Conservation (phyloP, 2,888 invertebrate species). For the Hypselothyrea guttata region DNA sequence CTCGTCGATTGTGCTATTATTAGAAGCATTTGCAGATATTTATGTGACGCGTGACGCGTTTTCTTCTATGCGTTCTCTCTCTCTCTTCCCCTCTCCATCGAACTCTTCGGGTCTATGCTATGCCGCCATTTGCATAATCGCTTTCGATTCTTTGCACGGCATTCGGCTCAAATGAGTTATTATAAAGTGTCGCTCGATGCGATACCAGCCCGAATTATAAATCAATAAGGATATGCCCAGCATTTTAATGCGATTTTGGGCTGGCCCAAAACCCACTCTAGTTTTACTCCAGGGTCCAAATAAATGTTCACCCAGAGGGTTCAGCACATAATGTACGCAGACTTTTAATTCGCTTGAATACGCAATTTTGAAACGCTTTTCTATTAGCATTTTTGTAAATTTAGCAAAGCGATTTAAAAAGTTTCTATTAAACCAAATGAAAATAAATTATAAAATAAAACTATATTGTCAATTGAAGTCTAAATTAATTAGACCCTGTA, state of each 20-base stretch:
- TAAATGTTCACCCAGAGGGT: not conserved
- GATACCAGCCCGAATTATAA: slow-evolving; percentile 76
- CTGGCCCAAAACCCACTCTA: not conserved
- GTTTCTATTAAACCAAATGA: too few species aligned
- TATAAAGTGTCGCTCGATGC: slow-evolving; percentile 68
- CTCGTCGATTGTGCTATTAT: slow-evolving; percentile 57
- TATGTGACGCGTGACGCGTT: slow-evolving; percentile 70
- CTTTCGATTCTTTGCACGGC: slow-evolving; percentile 77
- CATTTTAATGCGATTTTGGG: slow-evolving; percentile 69
- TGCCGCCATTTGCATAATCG: slow-evolving; percentile 77
- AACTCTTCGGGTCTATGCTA: not conserved
- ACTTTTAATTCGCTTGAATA: slow-evolving; percentile 40
- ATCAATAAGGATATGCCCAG: slow-evolving; percentile 76
- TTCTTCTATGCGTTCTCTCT: slow-evolving; percentile 29
- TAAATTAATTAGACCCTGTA: too few species aligned
- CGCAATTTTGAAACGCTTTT: slow-evolving; percentile 25
- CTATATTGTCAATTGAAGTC: too few species aligned
- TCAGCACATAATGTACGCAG: slow-evolving; percentile 62
- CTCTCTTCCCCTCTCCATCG: slow-evolving; percentile 2
- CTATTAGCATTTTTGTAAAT: too few species aligned
- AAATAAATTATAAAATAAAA: too few species aligned
- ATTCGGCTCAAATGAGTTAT: slow-evolving; percentile 79
- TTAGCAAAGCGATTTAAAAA: too few species aligned
- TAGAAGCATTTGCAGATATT: slow-evolving; percentile 74
- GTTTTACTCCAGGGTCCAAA: too few species aligned